These are phyloP conservation scores for Gymnothorax javanicus DNA, from an alignment of 2,797 vertebrate genomes.

Conservation along the genomic window DNA sequence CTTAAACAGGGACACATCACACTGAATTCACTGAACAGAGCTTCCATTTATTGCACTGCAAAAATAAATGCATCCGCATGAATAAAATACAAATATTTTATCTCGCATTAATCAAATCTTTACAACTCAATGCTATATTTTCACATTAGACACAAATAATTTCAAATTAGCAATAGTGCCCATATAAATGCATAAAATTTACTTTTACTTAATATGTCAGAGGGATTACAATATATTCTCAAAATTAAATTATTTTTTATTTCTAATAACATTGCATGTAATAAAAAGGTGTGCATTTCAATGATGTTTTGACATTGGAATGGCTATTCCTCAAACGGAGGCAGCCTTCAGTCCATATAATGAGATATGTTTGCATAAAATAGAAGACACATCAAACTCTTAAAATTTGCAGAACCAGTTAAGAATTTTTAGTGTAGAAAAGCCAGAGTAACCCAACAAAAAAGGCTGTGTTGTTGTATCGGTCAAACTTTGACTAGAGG, in stretches of 20 bases:
- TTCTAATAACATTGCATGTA: slow-evolving; percentile 25
- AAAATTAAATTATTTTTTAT: slow-evolving; percentile 34
- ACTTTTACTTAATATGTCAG: slow-evolving; percentile 38
- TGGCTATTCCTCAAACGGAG: slow-evolving; percentile 29
- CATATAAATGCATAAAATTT: slow-evolving; percentile 40
- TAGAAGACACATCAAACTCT: neutral
- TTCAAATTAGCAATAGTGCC: slow-evolving; percentile 18
- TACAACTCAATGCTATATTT: slow-evolving; percentile 19
- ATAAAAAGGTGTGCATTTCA: slow-evolving; percentile 19
- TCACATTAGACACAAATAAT: neutral
- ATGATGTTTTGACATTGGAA: slow-evolving; percentile 17
- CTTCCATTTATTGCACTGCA: slow-evolving; percentile 21
- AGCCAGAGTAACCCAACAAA: neutral
- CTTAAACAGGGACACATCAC: neutral
- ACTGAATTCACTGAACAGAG: neutral
- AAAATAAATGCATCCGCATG: slow-evolving; percentile 25
- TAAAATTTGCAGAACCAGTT: neutral
- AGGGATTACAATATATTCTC: slow-evolving; percentile 19
- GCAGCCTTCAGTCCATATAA: neutral
- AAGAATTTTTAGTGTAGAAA: neutral
- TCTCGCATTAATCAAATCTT: slow-evolving; percentile 10
- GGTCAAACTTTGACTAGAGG: neutral
- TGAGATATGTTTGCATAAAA: neutral
- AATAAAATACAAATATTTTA: slow-evolving; percentile 18
- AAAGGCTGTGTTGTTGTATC: neutral